Conservation (phyloP, 2,113 vertebrate species). For the Osmerus eperlanus region DNA sequence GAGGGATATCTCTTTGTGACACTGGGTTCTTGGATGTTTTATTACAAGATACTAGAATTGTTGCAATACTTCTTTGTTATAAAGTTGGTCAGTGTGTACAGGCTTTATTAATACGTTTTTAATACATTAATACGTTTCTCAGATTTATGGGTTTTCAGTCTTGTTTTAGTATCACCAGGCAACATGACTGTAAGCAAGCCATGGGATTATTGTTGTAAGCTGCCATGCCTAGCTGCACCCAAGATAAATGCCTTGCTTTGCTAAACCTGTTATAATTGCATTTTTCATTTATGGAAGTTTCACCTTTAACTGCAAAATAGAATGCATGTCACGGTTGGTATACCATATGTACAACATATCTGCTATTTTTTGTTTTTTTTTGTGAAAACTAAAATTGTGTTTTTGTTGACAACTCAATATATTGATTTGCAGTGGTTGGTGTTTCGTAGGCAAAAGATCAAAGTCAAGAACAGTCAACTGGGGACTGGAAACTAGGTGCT, state of each 20-base stretch:
- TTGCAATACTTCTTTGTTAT: no score
- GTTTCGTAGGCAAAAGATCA: no score
- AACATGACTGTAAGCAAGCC: slow-evolving; percentile 48
- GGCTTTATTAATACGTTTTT: no score
- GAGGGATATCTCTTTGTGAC: no score
- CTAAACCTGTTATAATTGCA: slow-evolving; percentile 62
- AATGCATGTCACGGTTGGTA: slow-evolving; percentile 13
- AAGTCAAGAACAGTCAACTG: no score
- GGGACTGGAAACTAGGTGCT: no score
- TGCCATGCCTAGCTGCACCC: slow-evolving; percentile 44
- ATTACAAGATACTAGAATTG: no score
- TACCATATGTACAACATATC: background rate
- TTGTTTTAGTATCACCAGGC: slow-evolving; percentile 49
- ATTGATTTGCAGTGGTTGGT: no score
- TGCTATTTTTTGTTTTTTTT: background rate
- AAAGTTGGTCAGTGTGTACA: no score
- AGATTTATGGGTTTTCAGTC: slow-evolving; percentile 2
- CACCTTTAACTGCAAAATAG: slow-evolving; percentile 31
- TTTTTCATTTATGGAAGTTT: slow-evolving; percentile 53
- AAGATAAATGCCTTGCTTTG: slow-evolving; percentile 44
- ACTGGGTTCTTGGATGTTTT: no score
- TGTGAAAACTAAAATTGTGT: background rate
- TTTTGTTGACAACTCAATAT: no score
- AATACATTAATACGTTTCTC: background rate
- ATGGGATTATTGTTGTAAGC: slow-evolving; percentile 62